phyloP scores from a whole-genome alignment of 2,797 vertebrate genomes.

The Pipistrellus kuhlii region DNA sequence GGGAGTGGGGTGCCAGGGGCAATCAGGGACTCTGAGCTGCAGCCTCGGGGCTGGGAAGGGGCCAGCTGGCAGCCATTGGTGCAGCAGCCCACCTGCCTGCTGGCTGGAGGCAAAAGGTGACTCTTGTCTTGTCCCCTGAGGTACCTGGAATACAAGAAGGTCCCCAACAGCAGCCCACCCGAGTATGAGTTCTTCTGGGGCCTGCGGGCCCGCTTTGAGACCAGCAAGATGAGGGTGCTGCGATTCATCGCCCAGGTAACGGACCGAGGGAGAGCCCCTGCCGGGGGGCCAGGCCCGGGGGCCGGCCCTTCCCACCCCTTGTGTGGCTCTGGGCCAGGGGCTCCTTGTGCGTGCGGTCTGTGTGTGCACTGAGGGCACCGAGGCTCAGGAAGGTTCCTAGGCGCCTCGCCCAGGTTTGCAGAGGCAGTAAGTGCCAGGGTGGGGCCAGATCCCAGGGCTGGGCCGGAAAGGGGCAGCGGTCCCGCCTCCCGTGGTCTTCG shows the following conservation, averaged over 20 bases:
- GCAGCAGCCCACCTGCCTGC: neutral
- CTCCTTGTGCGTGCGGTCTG: neutral
- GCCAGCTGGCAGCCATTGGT: neutral
- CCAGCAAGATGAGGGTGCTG: slow-evolving; percentile 91
- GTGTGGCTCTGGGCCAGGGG: neutral
- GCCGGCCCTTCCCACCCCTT: neutral
- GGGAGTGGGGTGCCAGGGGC: neutral
- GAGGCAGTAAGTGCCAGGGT: neutral
- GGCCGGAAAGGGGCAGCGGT: neutral
- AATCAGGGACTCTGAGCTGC: neutral
- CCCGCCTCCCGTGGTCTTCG: neutral
- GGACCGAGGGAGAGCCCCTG: neutral
- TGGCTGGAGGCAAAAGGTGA: neutral
- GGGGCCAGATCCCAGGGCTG: neutral
- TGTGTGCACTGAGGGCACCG: neutral
- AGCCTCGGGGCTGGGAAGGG: neutral
- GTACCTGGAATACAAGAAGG: slow-evolving; percentile 91
- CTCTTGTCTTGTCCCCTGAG: slow-evolving; percentile 69
- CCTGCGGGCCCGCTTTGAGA: slow-evolving; percentile 89
- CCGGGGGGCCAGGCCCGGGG: neutral
- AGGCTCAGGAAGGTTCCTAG: neutral
- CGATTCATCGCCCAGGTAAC: slow-evolving; percentile 91
- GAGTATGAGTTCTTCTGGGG: slow-evolving; percentile 92
- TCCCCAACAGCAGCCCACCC: slow-evolving; percentile 90
- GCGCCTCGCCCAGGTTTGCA: neutral